Percentiles rank a stretch among this genome's conserved stretches.
Conservation (phyloP, 2,888 invertebrate species). For the Chromoteleia sp. region DNA sequence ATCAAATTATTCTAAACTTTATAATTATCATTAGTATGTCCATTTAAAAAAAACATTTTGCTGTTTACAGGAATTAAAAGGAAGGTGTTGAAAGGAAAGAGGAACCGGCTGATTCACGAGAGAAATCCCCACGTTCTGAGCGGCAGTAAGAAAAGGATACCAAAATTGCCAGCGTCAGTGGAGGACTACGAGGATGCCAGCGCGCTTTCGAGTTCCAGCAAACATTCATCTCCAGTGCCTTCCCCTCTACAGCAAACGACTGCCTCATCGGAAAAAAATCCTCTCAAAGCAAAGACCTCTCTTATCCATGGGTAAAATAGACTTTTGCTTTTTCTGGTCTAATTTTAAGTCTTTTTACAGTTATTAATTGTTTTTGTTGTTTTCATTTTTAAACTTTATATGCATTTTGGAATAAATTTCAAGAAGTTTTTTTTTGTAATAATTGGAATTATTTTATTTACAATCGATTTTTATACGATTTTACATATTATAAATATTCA, state of each 20-base stretch:
- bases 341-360: not conserved
- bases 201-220: constrained; percentile 85
- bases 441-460: too few species aligned
- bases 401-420: too few species aligned
- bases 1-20: too few species aligned
- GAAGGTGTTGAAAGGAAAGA: constrained; percentile 84
- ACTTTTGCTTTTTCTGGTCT: not conserved
- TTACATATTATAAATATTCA: too few species aligned
- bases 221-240: constrained; percentile 86
- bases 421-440: too few species aligned
- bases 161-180: constrained; percentile 77
- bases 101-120: constrained; percentile 79
- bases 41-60: constrained; percentile 8
- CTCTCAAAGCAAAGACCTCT: constrained; percentile 81
- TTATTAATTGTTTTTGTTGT: not conserved
- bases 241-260: constrained; percentile 82
- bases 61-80: constrained; percentile 83
- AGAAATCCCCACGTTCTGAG: constrained; percentile 77
- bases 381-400: not conserved
- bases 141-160: constrained; percentile 77
- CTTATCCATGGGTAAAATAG: constrained; percentile 79
- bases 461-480: too few species aligned
- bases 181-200: constrained; percentile 85
- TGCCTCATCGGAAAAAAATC: constrained; percentile 78
- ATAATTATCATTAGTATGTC: too few species aligned